phyloP scores from a whole-genome alignment of 2,888 invertebrate genomes.

The Conus canariensis region DNA sequence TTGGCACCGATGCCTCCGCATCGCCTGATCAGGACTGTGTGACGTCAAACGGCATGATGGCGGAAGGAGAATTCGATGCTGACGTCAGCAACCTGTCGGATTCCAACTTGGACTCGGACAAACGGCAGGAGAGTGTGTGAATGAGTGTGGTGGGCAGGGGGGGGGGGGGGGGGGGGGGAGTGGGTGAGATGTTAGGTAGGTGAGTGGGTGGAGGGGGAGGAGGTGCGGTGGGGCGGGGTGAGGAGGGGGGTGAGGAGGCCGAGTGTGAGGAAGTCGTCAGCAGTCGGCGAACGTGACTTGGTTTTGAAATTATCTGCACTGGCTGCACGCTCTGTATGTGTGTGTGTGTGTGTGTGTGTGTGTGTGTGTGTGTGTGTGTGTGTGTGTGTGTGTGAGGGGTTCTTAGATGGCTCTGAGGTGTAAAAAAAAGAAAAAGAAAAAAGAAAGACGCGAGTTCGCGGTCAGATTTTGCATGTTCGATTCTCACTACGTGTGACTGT shows the following conservation, averaged over 20 bases:
- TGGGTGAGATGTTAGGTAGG: background rate
- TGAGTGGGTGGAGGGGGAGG: background rate
- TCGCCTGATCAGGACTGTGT: background rate
- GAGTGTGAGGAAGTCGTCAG: too few species aligned
- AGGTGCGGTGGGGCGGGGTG: background rate
- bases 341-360: background rate
- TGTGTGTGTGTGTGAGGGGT: background rate
- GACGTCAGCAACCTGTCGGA: slow-evolving; percentile 41
- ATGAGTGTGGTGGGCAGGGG: background rate
- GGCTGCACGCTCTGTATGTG: too few species aligned
- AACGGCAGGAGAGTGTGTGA: background rate
- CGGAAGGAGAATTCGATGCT: slow-evolving; percentile 30
- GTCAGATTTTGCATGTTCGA: too few species aligned
- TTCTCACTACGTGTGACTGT: too few species aligned
- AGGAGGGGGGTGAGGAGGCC: too few species aligned
- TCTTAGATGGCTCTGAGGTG: background rate
- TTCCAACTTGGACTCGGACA: background rate
- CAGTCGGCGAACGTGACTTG: too few species aligned
- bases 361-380: background rate
- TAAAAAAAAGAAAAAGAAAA: background rate
- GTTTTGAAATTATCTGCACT: too few species aligned
- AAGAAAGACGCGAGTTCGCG: background rate
- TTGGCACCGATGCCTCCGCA: background rate
- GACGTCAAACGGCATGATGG: slow-evolving; percentile 2
- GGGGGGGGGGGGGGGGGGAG: background rate